phyloP scores from a whole-genome alignment of 1,140 invertebrate genomes.

The Anthonomus grandis region DNA sequence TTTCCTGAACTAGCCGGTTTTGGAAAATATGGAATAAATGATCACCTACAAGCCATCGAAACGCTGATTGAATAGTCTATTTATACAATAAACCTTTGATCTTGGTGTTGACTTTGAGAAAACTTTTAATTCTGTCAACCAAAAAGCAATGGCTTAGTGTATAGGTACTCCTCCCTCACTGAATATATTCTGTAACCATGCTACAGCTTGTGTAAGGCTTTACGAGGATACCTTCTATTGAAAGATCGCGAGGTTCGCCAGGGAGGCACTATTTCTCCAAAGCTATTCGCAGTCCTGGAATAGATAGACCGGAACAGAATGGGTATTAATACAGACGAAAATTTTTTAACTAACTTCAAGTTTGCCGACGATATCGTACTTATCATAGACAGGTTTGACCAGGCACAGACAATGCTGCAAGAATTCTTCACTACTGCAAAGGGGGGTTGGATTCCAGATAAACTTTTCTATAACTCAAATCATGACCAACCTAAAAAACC shows the following conservation, averaged over 20 bases:
- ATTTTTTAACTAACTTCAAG: constrained; percentile 1
- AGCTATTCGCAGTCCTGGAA: not conserved
- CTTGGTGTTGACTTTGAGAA: constrained; percentile 3
- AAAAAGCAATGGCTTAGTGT: not conserved
- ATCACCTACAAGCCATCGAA: constrained; percentile 19
- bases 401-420: not conserved
- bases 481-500: too few species aligned
- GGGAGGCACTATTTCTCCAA: not conserved
- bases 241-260: not conserved
- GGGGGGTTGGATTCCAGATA: not conserved
- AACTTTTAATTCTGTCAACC: not conserved
- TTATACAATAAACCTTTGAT: constrained; percentile 9
- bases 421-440: not conserved
- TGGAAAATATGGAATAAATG: constrained; percentile 21
- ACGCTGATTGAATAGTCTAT: not conserved
- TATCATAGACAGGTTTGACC: not conserved
- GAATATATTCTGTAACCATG: too few species aligned
- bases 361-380: not conserved
- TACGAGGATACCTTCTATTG: not conserved
- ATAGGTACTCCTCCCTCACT: constrained; percentile 3
- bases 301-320: not conserved
- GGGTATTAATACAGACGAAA: not conserved
- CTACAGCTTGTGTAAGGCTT: too few species aligned
- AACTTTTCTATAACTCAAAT: not conserved
- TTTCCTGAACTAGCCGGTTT: constrained; percentile 26